Evolutionary conservation across 2,113 vertebrate species (phyloP).

Genomic region (Epinephelus lanceolatus): DNA sequence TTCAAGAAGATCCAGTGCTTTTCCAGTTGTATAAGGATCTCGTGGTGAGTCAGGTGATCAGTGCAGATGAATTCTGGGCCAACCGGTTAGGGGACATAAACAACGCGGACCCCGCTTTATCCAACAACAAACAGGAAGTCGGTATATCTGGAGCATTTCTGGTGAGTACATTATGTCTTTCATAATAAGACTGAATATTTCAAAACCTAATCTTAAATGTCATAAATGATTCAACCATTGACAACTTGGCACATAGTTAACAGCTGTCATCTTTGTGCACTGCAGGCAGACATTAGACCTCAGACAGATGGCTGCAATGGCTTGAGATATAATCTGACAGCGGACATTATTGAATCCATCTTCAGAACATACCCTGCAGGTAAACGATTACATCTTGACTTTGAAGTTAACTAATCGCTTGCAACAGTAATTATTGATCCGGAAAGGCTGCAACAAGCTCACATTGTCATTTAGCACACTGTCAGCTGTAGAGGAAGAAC

Average conservation of each 20-base stretch:
- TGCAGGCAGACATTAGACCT: slow-evolving; percentile 96
- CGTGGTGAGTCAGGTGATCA: slow-evolving; percentile 98
- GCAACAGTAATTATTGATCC: not conserved
- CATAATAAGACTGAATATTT: not conserved
- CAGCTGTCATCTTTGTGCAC: slow-evolving; percentile 19
- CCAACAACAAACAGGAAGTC: slow-evolving; percentile 94
- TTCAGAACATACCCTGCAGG: slow-evolving; percentile 99
- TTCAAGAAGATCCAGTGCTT: slow-evolving; percentile 98
- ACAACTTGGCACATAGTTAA: not conserved
- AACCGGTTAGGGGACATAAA: slow-evolving; percentile 93
- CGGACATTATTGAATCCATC: slow-evolving; percentile 98
- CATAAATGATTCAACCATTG: not conserved
- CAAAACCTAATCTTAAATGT: not conserved
- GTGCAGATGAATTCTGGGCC: slow-evolving; percentile 98
- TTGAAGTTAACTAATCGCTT: not conserved
- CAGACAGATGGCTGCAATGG: slow-evolving; percentile 99
- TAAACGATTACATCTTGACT: slow-evolving; percentile 66
- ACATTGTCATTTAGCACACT: slow-evolving; percentile 5
- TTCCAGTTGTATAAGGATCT: slow-evolving; percentile 99
- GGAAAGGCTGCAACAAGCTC: not conserved
- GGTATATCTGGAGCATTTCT: slow-evolving; percentile 99
- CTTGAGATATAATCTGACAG: slow-evolving; percentile 96
- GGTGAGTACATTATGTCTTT: slow-evolving; percentile 81
- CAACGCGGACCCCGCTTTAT: slow-evolving; percentile 83
- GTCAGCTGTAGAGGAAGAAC: not conserved